Evolutionary conservation across 2,888 invertebrate genomes (phyloP).

Genomic region (Melinopterus prodromus): DNA sequence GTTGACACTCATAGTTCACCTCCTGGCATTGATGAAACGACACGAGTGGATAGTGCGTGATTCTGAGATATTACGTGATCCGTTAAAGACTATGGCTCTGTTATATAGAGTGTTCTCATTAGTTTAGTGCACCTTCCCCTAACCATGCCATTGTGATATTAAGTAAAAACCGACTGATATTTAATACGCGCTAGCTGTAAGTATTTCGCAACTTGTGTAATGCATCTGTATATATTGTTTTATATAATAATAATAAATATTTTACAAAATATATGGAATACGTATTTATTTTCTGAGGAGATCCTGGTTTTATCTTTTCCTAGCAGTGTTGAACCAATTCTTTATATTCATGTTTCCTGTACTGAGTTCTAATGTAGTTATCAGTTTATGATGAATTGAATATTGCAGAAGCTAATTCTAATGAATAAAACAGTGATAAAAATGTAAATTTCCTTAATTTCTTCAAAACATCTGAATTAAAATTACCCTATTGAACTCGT

Average conservation of each 20-base stretch:
- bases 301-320: not conserved
- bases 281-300: not conserved
- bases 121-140: not conserved
- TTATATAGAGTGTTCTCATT: not conserved
- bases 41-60: not conserved
- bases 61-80: not conserved
- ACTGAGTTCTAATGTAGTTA: not conserved
- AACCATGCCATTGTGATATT: conserved; percentile 4
- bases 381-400: not conserved
- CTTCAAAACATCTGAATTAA: no score
- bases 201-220: not conserved
- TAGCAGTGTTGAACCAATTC: not conserved
- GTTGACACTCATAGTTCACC: not conserved
- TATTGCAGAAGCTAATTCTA: no score
- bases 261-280: not conserved
- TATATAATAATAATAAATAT: not conserved
- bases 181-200: not conserved
- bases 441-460: no score
- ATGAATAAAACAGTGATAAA: no score
- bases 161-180: not conserved
- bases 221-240: not conserved
- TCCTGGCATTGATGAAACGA: not conserved
- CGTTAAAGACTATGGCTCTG: not conserved
- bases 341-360: not conserved
- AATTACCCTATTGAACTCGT: no score